A percentile compares a stretch with the other conserved stretches of the same genome.
Evolutionary conservation across 2,888 invertebrate species (phyloP).

Genomic region (Exephanes ischioxanthus): DNA sequence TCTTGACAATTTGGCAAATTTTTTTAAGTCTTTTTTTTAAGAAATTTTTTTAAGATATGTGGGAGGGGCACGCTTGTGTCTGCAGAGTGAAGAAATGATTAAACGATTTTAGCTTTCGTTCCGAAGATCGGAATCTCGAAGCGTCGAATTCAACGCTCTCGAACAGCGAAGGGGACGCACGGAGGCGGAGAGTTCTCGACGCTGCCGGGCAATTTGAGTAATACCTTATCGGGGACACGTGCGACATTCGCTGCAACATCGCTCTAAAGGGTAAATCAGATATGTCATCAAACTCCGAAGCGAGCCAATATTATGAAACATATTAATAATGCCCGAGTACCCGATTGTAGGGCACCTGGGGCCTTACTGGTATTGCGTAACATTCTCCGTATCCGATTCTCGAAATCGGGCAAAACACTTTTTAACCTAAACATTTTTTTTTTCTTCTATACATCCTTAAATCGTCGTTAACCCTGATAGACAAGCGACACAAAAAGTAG

Average conservation of each 20-base stretch:
- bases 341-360: background rate
- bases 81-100: background rate
- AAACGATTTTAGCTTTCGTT: background rate
- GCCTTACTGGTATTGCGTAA: background rate
- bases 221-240: constrained; percentile 15
- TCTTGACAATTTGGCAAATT: background rate
- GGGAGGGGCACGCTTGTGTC: background rate
- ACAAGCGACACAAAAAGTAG: no score
- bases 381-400: background rate
- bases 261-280: constrained; percentile 9
- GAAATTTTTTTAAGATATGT: background rate
- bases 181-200: background rate
- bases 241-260: background rate
- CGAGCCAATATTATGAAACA: background rate
- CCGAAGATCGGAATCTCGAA: background rate
- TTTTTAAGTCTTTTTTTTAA: no score
- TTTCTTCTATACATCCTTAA: no score
- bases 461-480: no score
- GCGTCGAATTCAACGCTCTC: background rate
- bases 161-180: background rate
- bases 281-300: background rate
- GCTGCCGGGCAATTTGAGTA: constrained; percentile 8
- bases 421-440: no score
- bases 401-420: background rate
- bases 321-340: background rate